These are phyloP conservation scores for Panthera uncia DNA, from an alignment of 2,113 vertebrate genomes.

Conservation along the genomic window DNA sequence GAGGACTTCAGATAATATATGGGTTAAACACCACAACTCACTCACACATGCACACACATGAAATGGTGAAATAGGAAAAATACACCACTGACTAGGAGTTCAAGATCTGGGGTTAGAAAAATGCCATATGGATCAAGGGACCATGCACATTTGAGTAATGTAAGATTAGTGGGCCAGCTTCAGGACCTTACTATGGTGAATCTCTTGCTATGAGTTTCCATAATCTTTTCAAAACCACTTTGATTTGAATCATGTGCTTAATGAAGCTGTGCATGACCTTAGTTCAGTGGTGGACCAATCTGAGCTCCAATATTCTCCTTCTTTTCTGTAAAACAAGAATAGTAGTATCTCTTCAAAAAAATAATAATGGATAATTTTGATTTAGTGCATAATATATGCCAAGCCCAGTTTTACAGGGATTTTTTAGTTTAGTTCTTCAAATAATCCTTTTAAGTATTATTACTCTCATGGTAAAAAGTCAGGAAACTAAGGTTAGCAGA, in stretches of 20 bases:
- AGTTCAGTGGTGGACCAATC: background rate
- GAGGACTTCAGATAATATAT: background rate
- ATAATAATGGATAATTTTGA: background rate
- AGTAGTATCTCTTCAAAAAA: background rate
- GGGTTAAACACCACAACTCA: background rate
- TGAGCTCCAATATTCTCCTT: background rate
- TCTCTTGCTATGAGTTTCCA: background rate
- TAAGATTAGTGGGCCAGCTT: background rate
- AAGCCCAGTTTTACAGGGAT: background rate
- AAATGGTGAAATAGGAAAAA: background rate
- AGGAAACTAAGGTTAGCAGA: background rate
- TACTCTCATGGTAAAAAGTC: background rate
- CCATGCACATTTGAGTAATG: background rate
- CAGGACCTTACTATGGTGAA: background rate
- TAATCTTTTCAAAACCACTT: conserved; percentile 8
- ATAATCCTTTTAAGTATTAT: background rate
- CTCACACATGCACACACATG: background rate
- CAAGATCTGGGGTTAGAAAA: background rate
- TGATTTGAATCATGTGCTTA: background rate
- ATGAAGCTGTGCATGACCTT: background rate
- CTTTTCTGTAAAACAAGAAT: background rate
- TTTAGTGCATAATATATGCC: background rate
- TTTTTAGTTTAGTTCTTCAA: background rate
- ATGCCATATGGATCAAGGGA: background rate
- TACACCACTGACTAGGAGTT: background rate